Evolutionary conservation across 2,888 invertebrate species (phyloP).

Genomic region (Agapostemon virescens): DNA sequence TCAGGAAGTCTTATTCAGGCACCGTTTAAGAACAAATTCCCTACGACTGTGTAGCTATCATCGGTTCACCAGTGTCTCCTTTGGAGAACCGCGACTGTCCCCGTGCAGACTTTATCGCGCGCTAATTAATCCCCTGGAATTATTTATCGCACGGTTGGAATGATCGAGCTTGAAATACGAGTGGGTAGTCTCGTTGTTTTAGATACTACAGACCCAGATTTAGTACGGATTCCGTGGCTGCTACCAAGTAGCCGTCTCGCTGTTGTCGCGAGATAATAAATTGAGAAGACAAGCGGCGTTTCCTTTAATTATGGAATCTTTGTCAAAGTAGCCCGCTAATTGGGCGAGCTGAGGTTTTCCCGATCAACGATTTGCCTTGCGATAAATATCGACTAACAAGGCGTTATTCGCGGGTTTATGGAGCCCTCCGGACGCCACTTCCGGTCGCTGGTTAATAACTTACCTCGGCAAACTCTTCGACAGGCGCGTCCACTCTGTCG

Average conservation of each 20-base stretch:
- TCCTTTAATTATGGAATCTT: constrained; percentile 27
- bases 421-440: not conserved
- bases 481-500: not conserved
- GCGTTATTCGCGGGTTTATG: not conserved
- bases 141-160: constrained; percentile 24
- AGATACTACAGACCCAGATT: not conserved
- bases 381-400: not conserved
- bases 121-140: constrained; percentile 33
- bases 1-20: not conserved
- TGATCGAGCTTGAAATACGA: constrained; percentile 23
- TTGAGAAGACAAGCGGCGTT: not conserved
- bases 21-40: too few relatives aligned
- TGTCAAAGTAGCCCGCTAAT: not conserved
- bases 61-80: not conserved
- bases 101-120: constrained; percentile 19
- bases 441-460: not conserved
- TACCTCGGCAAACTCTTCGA: not conserved
- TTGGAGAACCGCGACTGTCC: not conserved
- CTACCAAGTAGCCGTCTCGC: not conserved
- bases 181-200: constrained; percentile 1
- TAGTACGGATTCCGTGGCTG: not conserved
- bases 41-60: not conserved
- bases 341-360: not conserved
- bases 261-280: constrained; percentile 17
- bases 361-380: not conserved